Evolutionary conservation across 2,113 vertebrate species (phyloP).

Genomic region (Lanius collurio): DNA sequence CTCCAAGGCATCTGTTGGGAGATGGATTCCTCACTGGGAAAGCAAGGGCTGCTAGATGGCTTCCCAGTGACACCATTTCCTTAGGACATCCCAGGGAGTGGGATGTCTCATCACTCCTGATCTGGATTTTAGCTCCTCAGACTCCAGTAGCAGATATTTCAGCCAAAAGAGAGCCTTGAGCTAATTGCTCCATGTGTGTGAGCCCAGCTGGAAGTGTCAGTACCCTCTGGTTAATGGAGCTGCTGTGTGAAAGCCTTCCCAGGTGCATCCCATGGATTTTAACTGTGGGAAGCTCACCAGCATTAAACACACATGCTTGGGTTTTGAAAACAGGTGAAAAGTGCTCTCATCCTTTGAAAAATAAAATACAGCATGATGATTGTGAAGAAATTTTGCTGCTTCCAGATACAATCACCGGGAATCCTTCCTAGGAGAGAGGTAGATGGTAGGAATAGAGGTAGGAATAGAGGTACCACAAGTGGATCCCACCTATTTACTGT

Average conservation of each 20-base stretch:
- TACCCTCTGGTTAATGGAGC: background rate
- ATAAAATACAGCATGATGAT: background rate
- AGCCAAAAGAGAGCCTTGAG: background rate
- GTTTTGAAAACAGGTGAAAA: background rate
- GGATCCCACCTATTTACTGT: background rate
- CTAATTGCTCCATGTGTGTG: background rate
- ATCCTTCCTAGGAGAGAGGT: background rate
- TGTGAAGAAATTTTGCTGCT: background rate
- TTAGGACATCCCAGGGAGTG: background rate
- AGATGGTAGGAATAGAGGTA: background rate
- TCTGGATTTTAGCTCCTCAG: background rate
- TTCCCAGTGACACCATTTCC: background rate
- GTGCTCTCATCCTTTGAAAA: constrained; percentile 9
- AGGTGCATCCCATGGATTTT: background rate
- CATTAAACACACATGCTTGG: constrained; percentile 1
- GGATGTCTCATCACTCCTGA: background rate
- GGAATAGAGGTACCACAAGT: background rate
- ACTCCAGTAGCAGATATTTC: background rate
- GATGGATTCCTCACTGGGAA: background rate
- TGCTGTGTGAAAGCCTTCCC: background rate
- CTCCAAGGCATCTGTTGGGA: rapidly evolving
- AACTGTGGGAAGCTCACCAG: background rate
- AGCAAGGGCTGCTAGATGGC: background rate
- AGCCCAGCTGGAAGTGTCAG: background rate
- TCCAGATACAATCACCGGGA: background rate